Percentiles rank a stretch among this genome's conserved stretches.
phyloP scores from a whole-genome alignment of 2,888 invertebrate species.

The Parasteatoda lunata region DNA sequence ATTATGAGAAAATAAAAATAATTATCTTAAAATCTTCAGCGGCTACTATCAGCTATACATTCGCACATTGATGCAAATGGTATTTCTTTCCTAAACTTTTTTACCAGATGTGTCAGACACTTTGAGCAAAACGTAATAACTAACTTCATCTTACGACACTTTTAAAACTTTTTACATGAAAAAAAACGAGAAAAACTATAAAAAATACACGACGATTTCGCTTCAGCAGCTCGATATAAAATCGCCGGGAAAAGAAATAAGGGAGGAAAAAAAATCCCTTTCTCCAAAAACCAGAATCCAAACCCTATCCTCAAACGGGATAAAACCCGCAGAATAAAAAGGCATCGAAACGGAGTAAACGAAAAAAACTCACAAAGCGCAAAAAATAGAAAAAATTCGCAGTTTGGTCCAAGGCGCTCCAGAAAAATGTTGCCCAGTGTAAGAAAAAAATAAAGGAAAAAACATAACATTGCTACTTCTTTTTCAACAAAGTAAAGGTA shows the following conservation, averaged over 20 bases:
- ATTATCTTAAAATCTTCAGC: too few relatives aligned
- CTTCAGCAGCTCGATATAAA: slow-evolving; percentile 1
- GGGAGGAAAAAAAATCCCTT: not conserved
- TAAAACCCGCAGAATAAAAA: not conserved
- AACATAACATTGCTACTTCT: not conserved
- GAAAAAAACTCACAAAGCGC: not conserved
- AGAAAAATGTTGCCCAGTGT: slow-evolving; percentile 19
- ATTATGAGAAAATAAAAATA: too few relatives aligned
- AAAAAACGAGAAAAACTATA: not conserved
- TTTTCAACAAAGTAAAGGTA: not conserved
- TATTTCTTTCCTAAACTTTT: too few relatives aligned
- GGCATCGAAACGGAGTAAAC: not conserved
- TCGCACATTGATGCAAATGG: too few relatives aligned
- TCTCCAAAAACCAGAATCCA: not conserved
- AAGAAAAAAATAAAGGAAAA: not conserved
- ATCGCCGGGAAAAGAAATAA: not conserved
- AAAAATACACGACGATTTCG: not conserved
- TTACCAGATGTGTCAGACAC: too few relatives aligned
- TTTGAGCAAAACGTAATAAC: too few relatives aligned
- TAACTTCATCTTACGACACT: not conserved
- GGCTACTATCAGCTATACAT: too few relatives aligned
- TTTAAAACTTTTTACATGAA: not conserved
- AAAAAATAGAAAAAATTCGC: not conserved
- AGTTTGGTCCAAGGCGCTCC: not conserved
- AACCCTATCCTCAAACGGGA: slow-evolving; percentile 5